Conservation (phyloP, 1,140 invertebrate species). For the Cheumatopsyche charites region DNA sequence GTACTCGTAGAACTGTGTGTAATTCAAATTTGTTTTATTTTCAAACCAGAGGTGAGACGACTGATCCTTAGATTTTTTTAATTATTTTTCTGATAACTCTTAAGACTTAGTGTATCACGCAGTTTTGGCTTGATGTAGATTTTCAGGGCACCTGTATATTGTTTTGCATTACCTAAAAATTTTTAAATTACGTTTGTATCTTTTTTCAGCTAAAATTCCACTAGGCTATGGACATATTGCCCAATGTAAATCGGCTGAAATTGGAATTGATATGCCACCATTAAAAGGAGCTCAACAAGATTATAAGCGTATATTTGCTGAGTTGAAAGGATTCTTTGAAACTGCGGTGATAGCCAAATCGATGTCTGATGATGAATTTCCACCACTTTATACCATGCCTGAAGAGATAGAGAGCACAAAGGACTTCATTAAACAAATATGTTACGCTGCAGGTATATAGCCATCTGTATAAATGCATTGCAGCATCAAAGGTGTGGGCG, state of each 20-base stretch:
- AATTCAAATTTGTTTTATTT: too few species aligned
- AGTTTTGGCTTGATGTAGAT: too few species aligned
- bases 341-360: background rate
- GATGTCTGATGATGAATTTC: background rate
- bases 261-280: conserved; percentile 29
- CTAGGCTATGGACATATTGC: conserved; percentile 35
- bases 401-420: background rate
- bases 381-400: conserved; percentile 33
- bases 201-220: conserved; percentile 38
- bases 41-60: too few species aligned
- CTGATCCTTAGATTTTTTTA: too few species aligned
- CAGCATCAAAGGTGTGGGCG: too few species aligned
- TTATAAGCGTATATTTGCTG: conserved; percentile 12
- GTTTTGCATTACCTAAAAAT: too few species aligned
- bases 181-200: too few species aligned
- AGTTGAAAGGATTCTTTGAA: conserved; percentile 16
- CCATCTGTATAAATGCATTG: too few species aligned
- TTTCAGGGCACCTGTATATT: too few species aligned
- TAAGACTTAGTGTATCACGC: too few species aligned
- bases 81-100: too few species aligned
- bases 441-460: conserved; percentile 24
- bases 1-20: too few species aligned
- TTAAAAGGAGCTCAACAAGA: conserved; percentile 1
- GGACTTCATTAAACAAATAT: conserved; percentile 33
- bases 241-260: background rate